Evolutionary conservation across 2,797 vertebrate species (phyloP).

Genomic region (Apodemus agrarius): DNA sequence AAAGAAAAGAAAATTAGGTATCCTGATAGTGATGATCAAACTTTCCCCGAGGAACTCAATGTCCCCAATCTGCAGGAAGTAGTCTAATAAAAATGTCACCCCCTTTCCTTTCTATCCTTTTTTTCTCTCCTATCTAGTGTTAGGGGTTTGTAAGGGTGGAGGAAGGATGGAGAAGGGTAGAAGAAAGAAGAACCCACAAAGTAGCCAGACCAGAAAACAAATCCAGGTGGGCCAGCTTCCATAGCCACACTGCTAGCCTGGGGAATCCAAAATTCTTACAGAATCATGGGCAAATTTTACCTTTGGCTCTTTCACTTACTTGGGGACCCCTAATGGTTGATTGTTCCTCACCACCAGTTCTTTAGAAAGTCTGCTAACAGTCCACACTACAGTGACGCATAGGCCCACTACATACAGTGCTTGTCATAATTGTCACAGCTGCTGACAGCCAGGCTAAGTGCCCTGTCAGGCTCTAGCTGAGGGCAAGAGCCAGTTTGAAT

Average conservation of each 20-base stretch:
- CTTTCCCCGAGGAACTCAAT: neutral
- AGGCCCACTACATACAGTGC: neutral
- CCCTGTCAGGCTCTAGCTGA: neutral
- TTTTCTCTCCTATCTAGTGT: neutral
- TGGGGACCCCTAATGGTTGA: neutral
- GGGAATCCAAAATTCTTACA: neutral
- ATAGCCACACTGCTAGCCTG: rapidly evolving
- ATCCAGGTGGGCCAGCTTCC: neutral
- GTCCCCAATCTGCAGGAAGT: neutral
- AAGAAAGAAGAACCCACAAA: neutral
- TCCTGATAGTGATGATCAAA: neutral
- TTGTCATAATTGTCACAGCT: neutral
- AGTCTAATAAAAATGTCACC: neutral
- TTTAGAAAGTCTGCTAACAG: neutral
- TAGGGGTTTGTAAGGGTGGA: neutral
- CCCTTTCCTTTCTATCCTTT: neutral
- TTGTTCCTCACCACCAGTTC: neutral
- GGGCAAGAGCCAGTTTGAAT: neutral
- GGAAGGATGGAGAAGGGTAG: neutral
- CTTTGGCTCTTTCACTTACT: neutral
- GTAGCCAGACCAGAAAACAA: neutral
- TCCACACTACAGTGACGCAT: neutral
- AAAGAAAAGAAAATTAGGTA: neutral
- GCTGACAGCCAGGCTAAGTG: neutral
- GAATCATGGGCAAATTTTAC: neutral